phyloP scores from a whole-genome alignment of 2,113 vertebrate genomes.

The Naja naja region DNA sequence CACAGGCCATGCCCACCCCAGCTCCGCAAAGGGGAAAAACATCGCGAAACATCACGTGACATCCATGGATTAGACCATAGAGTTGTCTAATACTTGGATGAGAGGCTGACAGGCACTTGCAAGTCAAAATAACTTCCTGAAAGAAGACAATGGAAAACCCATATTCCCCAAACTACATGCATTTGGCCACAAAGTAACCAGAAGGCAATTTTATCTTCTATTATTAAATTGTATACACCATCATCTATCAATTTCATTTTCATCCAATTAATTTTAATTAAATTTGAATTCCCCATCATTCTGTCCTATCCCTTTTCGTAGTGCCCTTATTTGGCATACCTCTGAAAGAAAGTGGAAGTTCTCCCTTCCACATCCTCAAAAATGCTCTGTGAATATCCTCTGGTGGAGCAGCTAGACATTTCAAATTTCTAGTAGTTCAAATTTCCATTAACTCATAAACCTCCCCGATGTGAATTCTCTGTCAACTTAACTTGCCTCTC shows the following conservation, averaged over 20 bases:
- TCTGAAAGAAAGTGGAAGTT: not conserved
- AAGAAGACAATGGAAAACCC: not conserved
- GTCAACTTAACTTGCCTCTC: not conserved
- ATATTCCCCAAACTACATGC: not conserved
- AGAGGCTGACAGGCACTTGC: not conserved
- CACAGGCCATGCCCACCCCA: too few relatives aligned
- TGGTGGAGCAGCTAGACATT: not conserved
- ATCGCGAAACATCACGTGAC: too few relatives aligned
- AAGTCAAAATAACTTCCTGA: not conserved
- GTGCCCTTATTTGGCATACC: not conserved
- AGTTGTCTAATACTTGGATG: not conserved
- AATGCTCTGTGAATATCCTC: not conserved
- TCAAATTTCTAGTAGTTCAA: not conserved
- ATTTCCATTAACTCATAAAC: not conserved
- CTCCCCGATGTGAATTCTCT: not conserved
- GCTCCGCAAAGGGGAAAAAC: too few relatives aligned
- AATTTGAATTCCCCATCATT: not conserved
- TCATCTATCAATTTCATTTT: not conserved
- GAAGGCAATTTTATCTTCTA: not conserved
- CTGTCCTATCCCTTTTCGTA: not conserved
- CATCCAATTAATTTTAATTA: not conserved
- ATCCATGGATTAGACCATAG: not conserved
- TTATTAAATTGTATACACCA: not conserved
- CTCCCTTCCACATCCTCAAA: not conserved
- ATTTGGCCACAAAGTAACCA: not conserved